phyloP scores from a whole-genome alignment of 2,797 vertebrate species.

The Sebastes baramenuke region DNA sequence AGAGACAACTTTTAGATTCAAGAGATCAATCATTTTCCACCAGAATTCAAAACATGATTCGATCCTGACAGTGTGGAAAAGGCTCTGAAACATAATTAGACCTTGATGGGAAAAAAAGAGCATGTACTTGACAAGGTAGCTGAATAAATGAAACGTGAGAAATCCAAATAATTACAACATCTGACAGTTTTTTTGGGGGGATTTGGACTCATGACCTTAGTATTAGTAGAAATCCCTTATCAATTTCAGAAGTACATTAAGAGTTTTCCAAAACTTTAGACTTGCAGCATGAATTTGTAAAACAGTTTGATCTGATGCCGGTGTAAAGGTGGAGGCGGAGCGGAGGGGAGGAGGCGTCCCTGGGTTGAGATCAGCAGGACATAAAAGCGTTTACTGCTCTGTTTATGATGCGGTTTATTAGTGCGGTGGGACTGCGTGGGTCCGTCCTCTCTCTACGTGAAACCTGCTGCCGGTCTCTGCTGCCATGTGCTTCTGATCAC shows the following conservation, averaged over 20 bases:
- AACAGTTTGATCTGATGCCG: not conserved
- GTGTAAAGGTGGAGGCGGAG: not conserved
- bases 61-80: not conserved
- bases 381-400: slow-evolving; percentile 35
- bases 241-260: not conserved
- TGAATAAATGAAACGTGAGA: not conserved
- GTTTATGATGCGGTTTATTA: slow-evolving; percentile 57
- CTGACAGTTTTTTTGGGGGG: not conserved
- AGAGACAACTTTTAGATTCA: not conserved
- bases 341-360: not conserved
- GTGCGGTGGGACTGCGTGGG: slow-evolving; percentile 10
- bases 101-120: not conserved
- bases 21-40: not conserved
- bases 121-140: not conserved
- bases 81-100: not conserved
- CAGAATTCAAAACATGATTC: not conserved
- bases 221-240: not conserved
- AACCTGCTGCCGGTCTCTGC: slow-evolving; percentile 24
- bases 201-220: not conserved
- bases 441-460: slow-evolving; percentile 7
- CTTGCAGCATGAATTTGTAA: not conserved
- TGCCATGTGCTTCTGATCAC: slow-evolving; percentile 50
- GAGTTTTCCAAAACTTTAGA: not conserved
- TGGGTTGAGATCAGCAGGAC: slow-evolving; percentile 18
- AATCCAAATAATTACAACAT: not conserved